A percentile compares a stretch with the other conserved stretches of the same genome.
Conservation (phyloP, 2,113 vertebrate species). For the Ramphastos sulfuratus region DNA sequence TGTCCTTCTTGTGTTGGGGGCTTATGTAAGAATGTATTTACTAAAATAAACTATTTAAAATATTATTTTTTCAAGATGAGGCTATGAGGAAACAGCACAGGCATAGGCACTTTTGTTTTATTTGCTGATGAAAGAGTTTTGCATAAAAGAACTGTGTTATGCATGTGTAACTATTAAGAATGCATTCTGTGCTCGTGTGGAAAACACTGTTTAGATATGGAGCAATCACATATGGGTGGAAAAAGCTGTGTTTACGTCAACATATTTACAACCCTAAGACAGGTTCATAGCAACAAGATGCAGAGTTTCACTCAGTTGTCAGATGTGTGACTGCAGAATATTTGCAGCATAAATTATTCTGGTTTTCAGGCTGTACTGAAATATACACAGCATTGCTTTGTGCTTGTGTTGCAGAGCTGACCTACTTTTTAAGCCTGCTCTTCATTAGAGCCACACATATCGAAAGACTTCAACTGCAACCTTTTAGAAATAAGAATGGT, state of each 20-base stretch:
- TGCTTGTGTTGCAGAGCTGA: constrained; percentile 19
- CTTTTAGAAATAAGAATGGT: constrained; percentile 72
- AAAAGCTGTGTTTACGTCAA: background rate
- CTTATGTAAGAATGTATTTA: too few relatives aligned
- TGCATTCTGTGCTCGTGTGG: background rate
- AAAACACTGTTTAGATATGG: background rate
- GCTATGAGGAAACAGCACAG: background rate
- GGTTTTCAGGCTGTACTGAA: background rate
- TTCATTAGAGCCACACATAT: constrained; percentile 50
- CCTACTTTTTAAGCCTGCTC: constrained; percentile 32
- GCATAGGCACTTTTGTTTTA: background rate
- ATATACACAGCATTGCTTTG: background rate
- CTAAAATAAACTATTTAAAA: too few relatives aligned
- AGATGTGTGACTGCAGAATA: background rate
- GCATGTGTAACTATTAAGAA: background rate
- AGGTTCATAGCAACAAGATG: background rate
- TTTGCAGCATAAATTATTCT: background rate
- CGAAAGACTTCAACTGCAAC: constrained; percentile 57
- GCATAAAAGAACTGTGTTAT: background rate
- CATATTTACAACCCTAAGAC: background rate
- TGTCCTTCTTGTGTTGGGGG: too few relatives aligned
- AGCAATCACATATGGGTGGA: background rate
- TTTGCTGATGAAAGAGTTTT: background rate
- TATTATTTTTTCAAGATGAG: background rate
- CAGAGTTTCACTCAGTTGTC: background rate